These are phyloP conservation scores for Brienomyrus brachyistius DNA, from an alignment of 2,113 vertebrate species.

Conservation along the genomic window DNA sequence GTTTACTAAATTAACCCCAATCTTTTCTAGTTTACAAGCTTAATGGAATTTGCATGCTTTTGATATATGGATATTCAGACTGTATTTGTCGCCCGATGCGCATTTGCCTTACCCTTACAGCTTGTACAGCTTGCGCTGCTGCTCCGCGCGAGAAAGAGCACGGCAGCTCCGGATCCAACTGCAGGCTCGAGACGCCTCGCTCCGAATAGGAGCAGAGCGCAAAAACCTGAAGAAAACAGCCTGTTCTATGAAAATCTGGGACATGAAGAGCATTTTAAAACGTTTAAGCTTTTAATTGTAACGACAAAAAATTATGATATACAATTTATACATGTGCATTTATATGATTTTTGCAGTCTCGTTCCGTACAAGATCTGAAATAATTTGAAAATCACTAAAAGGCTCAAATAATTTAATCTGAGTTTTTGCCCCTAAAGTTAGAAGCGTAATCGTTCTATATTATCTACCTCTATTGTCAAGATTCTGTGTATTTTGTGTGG, in stretches of 20 bases:
- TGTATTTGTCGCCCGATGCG: constrained; percentile 81
- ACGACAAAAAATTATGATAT: not conserved
- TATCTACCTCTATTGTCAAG: not conserved
- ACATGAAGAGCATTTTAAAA: not conserved
- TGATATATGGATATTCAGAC: constrained; percentile 76
- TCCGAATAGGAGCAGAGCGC: not conserved
- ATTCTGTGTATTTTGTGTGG: not conserved
- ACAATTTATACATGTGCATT: not conserved
- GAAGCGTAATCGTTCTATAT: not conserved
- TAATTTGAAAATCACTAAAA: not conserved
- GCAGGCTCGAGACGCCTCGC: not conserved
- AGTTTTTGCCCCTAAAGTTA: not conserved
- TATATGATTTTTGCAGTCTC: not conserved
- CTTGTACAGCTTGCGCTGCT: constrained; percentile 52
- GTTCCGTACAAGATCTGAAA: not conserved
- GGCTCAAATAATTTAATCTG: not conserved
- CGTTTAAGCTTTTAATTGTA: not conserved
- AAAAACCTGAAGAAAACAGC: not conserved
- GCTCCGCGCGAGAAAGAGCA: constrained; percentile 18
- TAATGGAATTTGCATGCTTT: constrained; percentile 94
- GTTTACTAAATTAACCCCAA: constrained; percentile 99
- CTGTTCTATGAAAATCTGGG: not conserved
- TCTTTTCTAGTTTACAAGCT: constrained; percentile 86
- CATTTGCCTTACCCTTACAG: constrained; percentile 70
- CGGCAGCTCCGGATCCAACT: not conserved